Conservation (phyloP, 2,888 invertebrate species). For the Gisinianus flammeolus region DNA sequence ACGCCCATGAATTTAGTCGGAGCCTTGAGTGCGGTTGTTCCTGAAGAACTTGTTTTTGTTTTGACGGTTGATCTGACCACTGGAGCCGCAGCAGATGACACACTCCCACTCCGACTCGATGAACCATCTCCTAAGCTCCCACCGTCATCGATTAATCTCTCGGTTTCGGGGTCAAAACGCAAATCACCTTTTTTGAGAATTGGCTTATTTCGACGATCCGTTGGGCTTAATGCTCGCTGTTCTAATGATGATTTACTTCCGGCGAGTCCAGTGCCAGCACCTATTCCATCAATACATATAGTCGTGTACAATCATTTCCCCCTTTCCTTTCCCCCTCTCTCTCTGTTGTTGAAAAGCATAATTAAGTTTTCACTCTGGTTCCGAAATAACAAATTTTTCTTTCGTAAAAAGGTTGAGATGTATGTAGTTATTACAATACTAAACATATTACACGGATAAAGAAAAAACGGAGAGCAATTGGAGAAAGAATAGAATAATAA, state of each 20-base stretch:
- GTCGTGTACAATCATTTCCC: constrained; percentile 22
- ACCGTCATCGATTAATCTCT: constrained; percentile 64
- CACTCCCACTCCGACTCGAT: constrained; percentile 50
- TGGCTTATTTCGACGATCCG: constrained; percentile 49
- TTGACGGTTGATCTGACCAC: constrained; percentile 60
- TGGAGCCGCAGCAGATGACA: constrained; percentile 44
- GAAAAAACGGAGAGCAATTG: no score
- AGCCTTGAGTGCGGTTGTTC: constrained; percentile 37
- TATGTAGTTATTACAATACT: no score
- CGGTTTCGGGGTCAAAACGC: constrained; percentile 73
- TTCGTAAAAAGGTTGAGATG: no score
- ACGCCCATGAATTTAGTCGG: constrained; percentile 50
- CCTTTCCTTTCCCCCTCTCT: neutral
- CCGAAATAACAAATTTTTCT: no score
- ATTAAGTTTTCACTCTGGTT: no score
- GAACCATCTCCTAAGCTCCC: constrained; percentile 45
- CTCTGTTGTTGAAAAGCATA: no score
- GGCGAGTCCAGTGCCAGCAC: constrained; percentile 40
- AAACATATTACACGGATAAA: no score
- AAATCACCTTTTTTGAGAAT: constrained; percentile 52
- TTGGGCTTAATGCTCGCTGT: constrained; percentile 43
- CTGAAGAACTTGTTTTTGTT: constrained; percentile 27
- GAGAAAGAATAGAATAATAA: no score
- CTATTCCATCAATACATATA: constrained; percentile 22
- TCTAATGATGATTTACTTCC: constrained; percentile 52